These are phyloP conservation scores for Scelioninae gen. 1 DNA, from an alignment of 2,888 invertebrate genomes.

Conservation along the genomic window DNA sequence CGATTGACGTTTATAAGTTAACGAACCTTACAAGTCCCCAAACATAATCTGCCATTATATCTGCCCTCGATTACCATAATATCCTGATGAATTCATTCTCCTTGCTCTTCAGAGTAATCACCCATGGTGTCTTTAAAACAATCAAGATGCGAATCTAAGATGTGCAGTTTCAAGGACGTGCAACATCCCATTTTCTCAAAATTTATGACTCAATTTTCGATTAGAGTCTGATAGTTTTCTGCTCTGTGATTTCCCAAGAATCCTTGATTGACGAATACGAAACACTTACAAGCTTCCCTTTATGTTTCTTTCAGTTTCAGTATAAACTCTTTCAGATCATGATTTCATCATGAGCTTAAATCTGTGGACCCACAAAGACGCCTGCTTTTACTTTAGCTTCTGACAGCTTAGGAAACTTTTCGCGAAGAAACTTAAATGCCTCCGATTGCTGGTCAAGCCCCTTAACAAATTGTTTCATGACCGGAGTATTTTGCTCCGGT, in stretches of 20 bases:
- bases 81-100: too few species aligned
- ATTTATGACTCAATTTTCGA: slow-evolving; percentile 63
- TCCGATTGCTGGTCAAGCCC: slow-evolving; percentile 57
- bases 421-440: slow-evolving; percentile 59
- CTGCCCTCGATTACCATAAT: too few species aligned
- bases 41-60: too few species aligned
- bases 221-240: slow-evolving; percentile 73
- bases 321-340: too few species aligned
- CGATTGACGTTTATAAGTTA: too few species aligned
- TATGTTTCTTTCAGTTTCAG: slow-evolving; percentile 61
- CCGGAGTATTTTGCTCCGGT: slow-evolving; percentile 74
- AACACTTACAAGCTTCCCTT: slow-evolving; percentile 56
- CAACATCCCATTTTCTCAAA: slow-evolving; percentile 69
- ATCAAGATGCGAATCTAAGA: too few species aligned
- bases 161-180: slow-evolving; percentile 30
- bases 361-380: slow-evolving; percentile 74
- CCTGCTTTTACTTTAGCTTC: slow-evolving; percentile 76
- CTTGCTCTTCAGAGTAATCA: too few species aligned
- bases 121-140: too few species aligned
- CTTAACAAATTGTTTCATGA: slow-evolving; percentile 74
- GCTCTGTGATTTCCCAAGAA: slow-evolving; percentile 74
- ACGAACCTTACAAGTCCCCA: too few species aligned
- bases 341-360: slow-evolving; percentile 69
- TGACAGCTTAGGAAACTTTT: slow-evolving; percentile 61
- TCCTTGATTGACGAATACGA: slow-evolving; percentile 57